Evolutionary conservation across 2,888 invertebrate species (phyloP).

Genomic region (Cataglyphis cursor): DNA sequence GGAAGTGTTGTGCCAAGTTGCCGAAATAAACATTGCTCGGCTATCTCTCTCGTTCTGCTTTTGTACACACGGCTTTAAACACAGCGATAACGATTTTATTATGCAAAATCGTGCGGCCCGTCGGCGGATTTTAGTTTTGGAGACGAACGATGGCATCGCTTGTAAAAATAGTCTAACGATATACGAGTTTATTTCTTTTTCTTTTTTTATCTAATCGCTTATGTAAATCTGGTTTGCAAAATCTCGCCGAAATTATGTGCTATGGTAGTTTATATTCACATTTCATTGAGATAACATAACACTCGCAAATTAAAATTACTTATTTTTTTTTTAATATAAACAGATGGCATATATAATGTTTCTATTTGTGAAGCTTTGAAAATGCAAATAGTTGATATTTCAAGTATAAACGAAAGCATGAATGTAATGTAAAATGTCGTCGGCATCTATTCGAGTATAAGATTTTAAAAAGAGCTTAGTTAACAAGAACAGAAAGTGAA

Average conservation of each 20-base stretch:
- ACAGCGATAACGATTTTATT: conserved; percentile 20
- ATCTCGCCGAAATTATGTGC: not conserved
- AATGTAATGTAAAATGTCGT: not conserved
- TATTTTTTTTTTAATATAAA: not conserved
- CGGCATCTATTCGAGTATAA: not conserved
- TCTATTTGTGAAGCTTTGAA: not conserved
- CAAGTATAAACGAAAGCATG: not conserved
- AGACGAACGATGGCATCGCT: conserved; percentile 12
- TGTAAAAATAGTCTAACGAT: conserved; percentile 17
- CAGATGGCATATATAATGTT: not conserved
- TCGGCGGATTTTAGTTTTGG: not conserved
- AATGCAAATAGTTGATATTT: not conserved
- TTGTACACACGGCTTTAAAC: conserved; percentile 3
- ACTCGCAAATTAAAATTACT: not conserved
- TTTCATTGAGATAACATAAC: not conserved
- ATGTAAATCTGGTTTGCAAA: not conserved
- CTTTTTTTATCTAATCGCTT: not conserved
- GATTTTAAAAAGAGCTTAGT: not conserved
- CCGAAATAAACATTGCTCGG: conserved; percentile 58
- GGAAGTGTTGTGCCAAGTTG: conserved; percentile 72
- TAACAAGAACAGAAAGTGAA: not conserved
- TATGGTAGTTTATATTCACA: not conserved
- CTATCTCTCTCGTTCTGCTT: conserved; percentile 3
- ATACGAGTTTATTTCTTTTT: not conserved
- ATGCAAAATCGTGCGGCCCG: not conserved